Evolutionary conservation across 2,113 vertebrate species (phyloP).

Genomic region (Corydoras maculifer): DNA sequence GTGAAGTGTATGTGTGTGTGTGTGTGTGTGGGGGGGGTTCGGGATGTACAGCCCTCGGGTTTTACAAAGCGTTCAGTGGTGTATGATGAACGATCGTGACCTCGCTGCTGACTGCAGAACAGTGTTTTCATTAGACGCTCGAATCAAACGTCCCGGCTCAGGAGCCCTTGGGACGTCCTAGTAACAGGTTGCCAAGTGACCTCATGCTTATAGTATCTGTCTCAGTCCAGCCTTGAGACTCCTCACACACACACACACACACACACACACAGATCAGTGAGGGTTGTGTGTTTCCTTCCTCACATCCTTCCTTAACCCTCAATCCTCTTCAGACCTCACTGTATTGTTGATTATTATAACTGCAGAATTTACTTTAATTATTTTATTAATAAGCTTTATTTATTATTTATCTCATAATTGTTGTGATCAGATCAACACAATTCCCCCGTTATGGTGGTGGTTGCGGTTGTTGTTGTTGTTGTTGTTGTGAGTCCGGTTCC

Average conservation of each 20-base stretch:
- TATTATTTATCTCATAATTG: no score
- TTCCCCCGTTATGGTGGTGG: no score
- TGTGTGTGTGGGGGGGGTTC: no score
- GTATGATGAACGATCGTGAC: neutral
- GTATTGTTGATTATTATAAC: no score
- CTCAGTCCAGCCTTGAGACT: constrained; percentile 23
- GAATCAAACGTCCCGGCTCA: constrained; percentile 18
- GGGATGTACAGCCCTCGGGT: neutral
- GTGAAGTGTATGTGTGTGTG: no score
- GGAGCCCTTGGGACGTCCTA: constrained; percentile 19
- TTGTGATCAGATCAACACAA: no score
- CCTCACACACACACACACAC: constrained; percentile 9
- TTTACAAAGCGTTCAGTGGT: neutral
- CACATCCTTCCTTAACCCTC: no score
- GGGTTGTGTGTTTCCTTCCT: neutral
- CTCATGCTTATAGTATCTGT: constrained; percentile 35
- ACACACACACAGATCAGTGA: neutral
- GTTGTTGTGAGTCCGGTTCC: no score
- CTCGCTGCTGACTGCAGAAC: neutral
- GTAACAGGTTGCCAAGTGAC: constrained; percentile 38
- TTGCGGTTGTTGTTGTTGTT: no score
- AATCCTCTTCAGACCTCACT: no score
- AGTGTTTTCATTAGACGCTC: neutral
- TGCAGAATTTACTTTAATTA: no score
- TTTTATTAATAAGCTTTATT: no score